Percentiles rank a stretch among this genome's conserved stretches.
phyloP scores from a whole-genome alignment of 2,888 invertebrate genomes.

The Agonopterix alstromeriana region DNA sequence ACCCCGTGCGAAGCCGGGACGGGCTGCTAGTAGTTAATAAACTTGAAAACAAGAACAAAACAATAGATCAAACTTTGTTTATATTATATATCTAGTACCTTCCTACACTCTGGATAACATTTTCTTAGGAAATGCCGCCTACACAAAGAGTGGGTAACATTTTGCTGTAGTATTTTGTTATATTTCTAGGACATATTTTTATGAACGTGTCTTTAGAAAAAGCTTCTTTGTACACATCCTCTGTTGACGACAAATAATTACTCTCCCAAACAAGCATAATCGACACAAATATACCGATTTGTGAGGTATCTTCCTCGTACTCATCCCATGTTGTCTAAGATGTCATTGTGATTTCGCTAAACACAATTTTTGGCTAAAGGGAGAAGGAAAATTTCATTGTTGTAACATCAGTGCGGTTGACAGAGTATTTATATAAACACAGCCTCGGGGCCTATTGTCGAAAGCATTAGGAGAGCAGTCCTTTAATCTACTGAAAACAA shows the following conservation, averaged over 20 bases:
- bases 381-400: constrained; percentile 44
- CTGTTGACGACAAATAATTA: background rate
- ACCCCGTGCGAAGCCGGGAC: too few species aligned
- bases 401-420: constrained; percentile 49
- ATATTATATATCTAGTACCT: too few species aligned
- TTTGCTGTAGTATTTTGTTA: too few species aligned
- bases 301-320: constrained; percentile 31
- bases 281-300: constrained; percentile 14
- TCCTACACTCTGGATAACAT: too few species aligned
- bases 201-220: too few species aligned
- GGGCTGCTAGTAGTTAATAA: too few species aligned
- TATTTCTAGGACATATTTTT: too few species aligned
- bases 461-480: constrained; percentile 43
- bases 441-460: constrained; percentile 39
- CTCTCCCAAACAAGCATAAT: constrained; percentile 12
- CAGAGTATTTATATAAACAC: constrained; percentile 52
- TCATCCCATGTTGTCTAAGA: constrained; percentile 21
- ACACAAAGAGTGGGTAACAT: too few species aligned
- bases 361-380: constrained; percentile 55
- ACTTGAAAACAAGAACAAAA: too few species aligned
- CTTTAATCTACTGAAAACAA: constrained; percentile 53
- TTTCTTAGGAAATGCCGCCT: too few species aligned
- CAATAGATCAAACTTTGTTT: too few species aligned
- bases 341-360: constrained; percentile 45
- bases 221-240: too few species aligned